Evolutionary conservation across 2,113 vertebrate genomes (phyloP).

Genomic region (Emydocephalus ijimae): DNA sequence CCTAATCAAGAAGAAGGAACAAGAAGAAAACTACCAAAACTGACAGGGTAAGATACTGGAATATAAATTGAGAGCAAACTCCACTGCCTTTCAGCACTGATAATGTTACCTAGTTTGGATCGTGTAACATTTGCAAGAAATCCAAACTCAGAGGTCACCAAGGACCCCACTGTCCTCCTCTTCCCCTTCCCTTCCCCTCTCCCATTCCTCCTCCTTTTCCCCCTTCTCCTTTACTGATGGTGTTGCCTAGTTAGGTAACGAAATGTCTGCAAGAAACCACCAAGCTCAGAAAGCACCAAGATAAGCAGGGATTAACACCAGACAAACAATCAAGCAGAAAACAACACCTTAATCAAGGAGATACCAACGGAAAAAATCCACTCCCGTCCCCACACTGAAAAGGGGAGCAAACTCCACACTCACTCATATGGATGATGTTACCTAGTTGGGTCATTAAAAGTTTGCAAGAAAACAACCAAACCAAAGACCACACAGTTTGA

Average conservation of each 20-base stretch:
- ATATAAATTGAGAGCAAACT: neutral
- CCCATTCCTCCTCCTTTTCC: no score
- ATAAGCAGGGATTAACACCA: no score
- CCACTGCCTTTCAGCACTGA: neutral
- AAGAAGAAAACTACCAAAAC: neutral
- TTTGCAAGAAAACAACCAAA: neutral
- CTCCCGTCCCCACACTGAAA: no score
- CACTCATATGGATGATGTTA: no score
- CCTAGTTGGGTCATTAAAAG: no score
- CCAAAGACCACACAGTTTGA: neutral
- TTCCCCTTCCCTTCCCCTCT: neutral
- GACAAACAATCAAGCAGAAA: no score
- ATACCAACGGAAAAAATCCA: no score
- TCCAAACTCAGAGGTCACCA: no score
- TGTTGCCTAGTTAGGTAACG: neutral
- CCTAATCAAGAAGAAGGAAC: neutral
- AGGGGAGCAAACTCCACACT: no score
- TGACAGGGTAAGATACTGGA: neutral
- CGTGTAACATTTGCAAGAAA: no score
- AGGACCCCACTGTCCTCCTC: neutral
- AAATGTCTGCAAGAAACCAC: neutral
- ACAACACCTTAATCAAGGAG: no score
- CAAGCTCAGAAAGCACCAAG: neutral
- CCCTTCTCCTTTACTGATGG: neutral
- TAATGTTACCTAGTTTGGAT: neutral